Evolutionary conservation across 2,888 invertebrate species (phyloP).

Genomic region (Digitonthophagus gazella): DNA sequence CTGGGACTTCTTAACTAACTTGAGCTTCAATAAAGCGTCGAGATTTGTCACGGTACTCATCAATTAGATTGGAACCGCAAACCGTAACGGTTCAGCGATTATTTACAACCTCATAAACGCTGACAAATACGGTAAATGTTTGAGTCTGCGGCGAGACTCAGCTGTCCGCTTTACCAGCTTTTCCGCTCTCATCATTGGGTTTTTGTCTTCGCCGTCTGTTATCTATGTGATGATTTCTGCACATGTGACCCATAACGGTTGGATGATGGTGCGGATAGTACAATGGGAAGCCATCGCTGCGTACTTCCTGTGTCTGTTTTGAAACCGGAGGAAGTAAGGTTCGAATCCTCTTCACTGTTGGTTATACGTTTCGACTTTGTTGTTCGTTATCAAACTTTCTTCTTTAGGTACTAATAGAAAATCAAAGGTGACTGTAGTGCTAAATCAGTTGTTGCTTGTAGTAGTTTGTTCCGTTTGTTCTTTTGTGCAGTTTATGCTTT

Average conservation of each 20-base stretch:
- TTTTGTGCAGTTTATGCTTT: no score
- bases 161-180: no score
- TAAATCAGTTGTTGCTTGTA: no score
- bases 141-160: no score
- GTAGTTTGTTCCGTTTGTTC: no score
- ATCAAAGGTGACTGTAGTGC: no score
- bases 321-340: conserved; percentile 30
- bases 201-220: neutral
- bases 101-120: neutral
- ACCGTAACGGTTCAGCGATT: neutral
- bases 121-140: neutral
- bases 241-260: conserved; percentile 13
- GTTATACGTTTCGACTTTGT: no score
- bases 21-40: neutral
- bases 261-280: conserved; percentile 21
- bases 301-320: conserved; percentile 34
- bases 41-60: neutral
- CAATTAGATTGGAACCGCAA: neutral
- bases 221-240: neutral
- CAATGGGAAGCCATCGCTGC: conserved; percentile 33
- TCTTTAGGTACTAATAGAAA: no score
- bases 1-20: neutral
- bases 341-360: conserved; percentile 13
- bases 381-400: neutral
- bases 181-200: no score